Evolutionary conservation across 1,140 invertebrate genomes (phyloP).

Genomic region (Lithobius niger): DNA sequence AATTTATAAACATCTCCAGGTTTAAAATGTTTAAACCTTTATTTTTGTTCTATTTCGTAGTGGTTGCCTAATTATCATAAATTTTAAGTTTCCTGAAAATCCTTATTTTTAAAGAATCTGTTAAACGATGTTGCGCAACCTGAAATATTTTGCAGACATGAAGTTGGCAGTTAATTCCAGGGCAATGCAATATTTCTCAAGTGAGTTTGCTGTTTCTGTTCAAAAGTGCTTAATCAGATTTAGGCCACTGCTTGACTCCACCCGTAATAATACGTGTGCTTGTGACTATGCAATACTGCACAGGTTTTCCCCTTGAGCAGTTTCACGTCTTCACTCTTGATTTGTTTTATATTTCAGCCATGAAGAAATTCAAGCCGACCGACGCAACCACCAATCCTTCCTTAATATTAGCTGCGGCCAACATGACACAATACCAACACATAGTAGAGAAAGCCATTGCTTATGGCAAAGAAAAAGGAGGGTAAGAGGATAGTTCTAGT

Average conservation of each 20-base stretch:
- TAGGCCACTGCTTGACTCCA: too few relatives aligned
- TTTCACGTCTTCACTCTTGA: too few relatives aligned
- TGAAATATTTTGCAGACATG: too few relatives aligned
- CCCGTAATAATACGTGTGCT: too few relatives aligned
- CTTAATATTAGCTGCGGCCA: constrained; percentile 82
- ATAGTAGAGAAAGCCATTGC: constrained; percentile 79
- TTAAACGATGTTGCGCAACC: too few relatives aligned
- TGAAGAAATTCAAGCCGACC: constrained; percentile 93
- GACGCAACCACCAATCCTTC: constrained; percentile 99
- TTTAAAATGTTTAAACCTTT: neutral
- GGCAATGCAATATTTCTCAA: too few relatives aligned
- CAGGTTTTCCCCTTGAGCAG: too few relatives aligned
- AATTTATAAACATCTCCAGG: neutral
- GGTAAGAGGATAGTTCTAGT: constrained; percentile 30
- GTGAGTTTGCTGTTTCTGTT: too few relatives aligned
- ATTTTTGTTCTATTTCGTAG: neutral
- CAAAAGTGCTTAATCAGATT: too few relatives aligned
- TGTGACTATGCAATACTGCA: too few relatives aligned
- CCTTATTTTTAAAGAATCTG: too few relatives aligned
- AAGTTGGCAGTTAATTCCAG: too few relatives aligned
- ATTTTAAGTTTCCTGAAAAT: neutral
- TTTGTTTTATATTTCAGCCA: constrained; percentile 49
- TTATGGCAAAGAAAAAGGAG: constrained; percentile 60
- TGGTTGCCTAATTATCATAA: constrained; percentile 3
- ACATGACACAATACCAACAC: constrained; percentile 76